phyloP scores from a whole-genome alignment of 2,113 vertebrate species.

The Xiphias gladius region DNA sequence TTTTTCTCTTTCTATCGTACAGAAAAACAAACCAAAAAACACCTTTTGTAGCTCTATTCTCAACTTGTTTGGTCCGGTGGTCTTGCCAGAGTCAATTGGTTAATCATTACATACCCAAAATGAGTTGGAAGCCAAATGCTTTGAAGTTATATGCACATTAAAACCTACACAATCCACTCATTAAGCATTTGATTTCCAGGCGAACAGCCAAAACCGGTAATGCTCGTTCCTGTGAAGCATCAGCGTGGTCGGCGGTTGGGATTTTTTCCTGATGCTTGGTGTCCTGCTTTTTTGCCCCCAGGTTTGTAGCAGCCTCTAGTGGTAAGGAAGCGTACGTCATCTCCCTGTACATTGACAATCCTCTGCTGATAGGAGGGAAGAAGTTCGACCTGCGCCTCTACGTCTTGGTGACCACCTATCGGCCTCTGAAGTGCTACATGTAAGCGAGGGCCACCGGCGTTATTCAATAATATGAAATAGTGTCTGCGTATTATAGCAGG shows the following conservation, averaged over 20 bases:
- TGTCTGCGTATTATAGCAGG: neutral
- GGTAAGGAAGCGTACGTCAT: conserved; percentile 98
- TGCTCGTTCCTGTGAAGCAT: neutral
- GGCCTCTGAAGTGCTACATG: conserved; percentile 97
- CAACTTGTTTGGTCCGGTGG: neutral
- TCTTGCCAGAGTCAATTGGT: too few species aligned
- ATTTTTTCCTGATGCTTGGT: neutral
- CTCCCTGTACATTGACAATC: conserved; percentile 97
- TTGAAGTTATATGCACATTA: neutral
- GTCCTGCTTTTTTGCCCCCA: conserved; percentile 58
- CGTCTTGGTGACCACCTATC: conserved; percentile 94
- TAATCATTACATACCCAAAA: too few species aligned
- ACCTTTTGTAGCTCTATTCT: neutral
- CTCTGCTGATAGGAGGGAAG: conserved; percentile 94
- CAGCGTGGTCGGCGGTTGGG: neutral
- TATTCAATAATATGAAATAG: neutral
- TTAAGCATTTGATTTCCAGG: neutral
- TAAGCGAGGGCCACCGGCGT: conserved; percentile 75
- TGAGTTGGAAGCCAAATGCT: neutral
- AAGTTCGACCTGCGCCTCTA: conserved; percentile 98
- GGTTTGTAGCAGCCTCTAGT: conserved; percentile 91
- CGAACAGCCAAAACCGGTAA: neutral
- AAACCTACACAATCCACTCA: neutral
- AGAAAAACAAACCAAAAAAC: neutral
- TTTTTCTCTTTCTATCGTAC: neutral